phyloP scores from a whole-genome alignment of 2,797 vertebrate species.

The Chrysocyon brachyurus region DNA sequence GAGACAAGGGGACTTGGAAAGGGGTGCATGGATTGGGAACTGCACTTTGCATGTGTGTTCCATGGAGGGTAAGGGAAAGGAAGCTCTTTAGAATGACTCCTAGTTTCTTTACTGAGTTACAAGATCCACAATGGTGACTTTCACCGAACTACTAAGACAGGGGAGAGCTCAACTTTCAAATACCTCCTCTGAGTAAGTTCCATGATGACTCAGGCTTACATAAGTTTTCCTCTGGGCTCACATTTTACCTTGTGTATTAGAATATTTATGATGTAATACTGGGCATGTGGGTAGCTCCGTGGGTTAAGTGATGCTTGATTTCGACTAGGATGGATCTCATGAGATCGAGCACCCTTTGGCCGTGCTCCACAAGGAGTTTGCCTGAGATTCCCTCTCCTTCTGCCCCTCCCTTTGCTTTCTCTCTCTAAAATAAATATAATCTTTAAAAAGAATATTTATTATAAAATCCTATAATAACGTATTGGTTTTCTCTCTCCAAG shows the following conservation, averaged over 20 bases:
- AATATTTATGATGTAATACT: background rate
- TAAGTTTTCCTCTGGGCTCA: background rate
- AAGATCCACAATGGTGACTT: background rate
- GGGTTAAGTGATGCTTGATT: background rate
- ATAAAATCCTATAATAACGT: background rate
- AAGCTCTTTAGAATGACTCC: background rate
- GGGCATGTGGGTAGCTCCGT: background rate
- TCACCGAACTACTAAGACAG: background rate
- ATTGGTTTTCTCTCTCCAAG: background rate
- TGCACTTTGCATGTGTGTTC: background rate
- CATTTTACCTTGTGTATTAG: background rate
- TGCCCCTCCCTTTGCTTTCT: background rate
- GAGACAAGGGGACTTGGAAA: background rate
- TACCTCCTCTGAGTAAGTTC: background rate
- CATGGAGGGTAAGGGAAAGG: background rate
- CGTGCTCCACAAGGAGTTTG: fast-evolving
- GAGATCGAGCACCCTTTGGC: background rate
- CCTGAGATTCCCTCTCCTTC: background rate
- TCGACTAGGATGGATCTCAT: background rate
- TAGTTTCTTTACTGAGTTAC: background rate
- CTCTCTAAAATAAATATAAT: background rate
- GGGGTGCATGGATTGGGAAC: background rate
- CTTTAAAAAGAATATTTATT: background rate
- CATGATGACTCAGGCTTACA: background rate
- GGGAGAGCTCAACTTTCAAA: background rate